Evolutionary conservation across 2,113 vertebrate species (phyloP), one percentile per base, ranked within the genome.

Genomic region (Melierax canorus): DNA sequence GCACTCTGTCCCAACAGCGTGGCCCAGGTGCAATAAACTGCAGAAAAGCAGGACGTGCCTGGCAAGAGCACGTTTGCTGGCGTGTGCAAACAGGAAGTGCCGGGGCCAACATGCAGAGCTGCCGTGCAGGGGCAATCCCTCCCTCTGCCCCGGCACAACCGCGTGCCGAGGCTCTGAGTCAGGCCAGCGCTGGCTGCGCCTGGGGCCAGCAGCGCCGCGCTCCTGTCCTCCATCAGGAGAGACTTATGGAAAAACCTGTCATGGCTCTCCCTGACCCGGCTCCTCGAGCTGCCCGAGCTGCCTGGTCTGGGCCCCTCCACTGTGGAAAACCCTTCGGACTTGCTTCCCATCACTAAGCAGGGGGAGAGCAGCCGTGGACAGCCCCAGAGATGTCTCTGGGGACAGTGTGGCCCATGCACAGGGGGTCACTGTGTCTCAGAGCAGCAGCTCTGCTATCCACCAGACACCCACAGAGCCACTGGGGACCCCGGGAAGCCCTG

Each of bases 1-100:
- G 18, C 46, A 56, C 38, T 38, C 32, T 0, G 0, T 50, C 36
- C 73, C 36, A 1, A 2, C 51, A 15, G n/a, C 2, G 0, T 2
- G 39, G 59, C 58, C 48, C 51, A 8, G 36, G 36, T 16, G 79
- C 34, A 63, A 45, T 15, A 8, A 50, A 14, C 12, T 15, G 53
- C 88, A 63, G 83, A 10, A 12, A 4, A 27, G 79, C 75, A 77
- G 82, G 69, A 71, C 0, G 10, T 41, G 78, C 66, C 46, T 51
- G 90, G 69, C 56, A 20, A 15, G 34, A 75, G 86, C 69, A 24
- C 2, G 2, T 24, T 14, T 10, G 3, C 27, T 9, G 59, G 41
- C 1, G 1, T 38, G 46, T 32, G 60, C n/a, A 22, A 7, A 46
- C 17, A 14, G 85, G n/a, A 24, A 0, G 50, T 22, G 77, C 80